Percentiles rank a stretch among this genome's conserved stretches.
Conservation (phyloP, 2,888 invertebrate genomes). For the Cantharis rustica region DNA sequence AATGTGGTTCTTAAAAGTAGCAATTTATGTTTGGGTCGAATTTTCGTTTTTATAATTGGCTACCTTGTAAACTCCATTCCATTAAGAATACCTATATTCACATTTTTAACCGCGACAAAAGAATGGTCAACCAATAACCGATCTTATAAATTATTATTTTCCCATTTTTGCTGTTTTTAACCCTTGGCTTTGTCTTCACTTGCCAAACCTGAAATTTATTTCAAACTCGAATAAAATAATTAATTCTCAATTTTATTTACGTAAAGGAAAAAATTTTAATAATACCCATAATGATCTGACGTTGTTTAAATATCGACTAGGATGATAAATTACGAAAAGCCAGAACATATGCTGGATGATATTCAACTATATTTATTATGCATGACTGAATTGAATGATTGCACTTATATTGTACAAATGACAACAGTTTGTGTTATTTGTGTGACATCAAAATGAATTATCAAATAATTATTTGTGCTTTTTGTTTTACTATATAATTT, state of each 20-base stretch:
- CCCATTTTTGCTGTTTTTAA: neutral
- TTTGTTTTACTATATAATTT: slow-evolving; percentile 29
- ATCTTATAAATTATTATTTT: slow-evolving; percentile 17
- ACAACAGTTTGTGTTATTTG: slow-evolving; percentile 34
- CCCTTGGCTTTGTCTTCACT: neutral
- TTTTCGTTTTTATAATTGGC: slow-evolving; percentile 48
- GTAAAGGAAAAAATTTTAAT: neutral
- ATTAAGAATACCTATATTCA: slow-evolving; percentile 25
- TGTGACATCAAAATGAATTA: slow-evolving; percentile 34
- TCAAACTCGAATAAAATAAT: neutral
- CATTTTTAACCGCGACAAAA: slow-evolving; percentile 20
- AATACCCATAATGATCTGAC: neutral
- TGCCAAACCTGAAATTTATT: neutral
- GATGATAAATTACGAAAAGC: slow-evolving; percentile 24
- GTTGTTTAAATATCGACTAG: slow-evolving; percentile 4
- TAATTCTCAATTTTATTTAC: neutral
- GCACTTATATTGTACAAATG: slow-evolving; percentile 30
- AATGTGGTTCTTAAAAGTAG: slow-evolving; percentile 48
- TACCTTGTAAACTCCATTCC: slow-evolving; percentile 32
- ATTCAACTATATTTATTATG: slow-evolving; percentile 30
- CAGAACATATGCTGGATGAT: slow-evolving; percentile 28
- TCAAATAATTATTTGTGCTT: slow-evolving; percentile 31
- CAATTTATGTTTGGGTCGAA: slow-evolving; percentile 37
- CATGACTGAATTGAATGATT: slow-evolving; percentile 35
- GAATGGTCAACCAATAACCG: slow-evolving; percentile 7